phyloP scores from a whole-genome alignment of 2,797 vertebrate genomes.

The Sparus aurata region DNA sequence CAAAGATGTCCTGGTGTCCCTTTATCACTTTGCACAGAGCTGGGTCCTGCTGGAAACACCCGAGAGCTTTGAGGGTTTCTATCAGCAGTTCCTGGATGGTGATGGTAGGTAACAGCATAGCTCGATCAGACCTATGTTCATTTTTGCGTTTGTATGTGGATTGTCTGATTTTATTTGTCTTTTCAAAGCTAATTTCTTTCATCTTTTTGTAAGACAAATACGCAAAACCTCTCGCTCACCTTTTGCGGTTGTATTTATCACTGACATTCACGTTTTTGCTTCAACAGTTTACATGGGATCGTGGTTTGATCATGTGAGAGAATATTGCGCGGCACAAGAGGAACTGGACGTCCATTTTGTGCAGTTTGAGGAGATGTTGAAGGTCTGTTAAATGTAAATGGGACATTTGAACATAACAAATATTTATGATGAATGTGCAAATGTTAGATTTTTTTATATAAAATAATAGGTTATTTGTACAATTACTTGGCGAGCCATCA shows the following conservation, averaged over 20 bases:
- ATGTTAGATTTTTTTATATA: background rate
- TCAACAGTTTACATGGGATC: slow-evolving; percentile 15
- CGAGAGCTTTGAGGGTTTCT: slow-evolving; percentile 30
- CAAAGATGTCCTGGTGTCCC: slow-evolving; percentile 41
- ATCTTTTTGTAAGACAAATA: background rate
- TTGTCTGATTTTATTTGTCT: too few relatives aligned
- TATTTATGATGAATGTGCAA: background rate
- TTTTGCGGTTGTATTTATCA: background rate
- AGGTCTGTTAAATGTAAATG: background rate
- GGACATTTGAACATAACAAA: background rate
- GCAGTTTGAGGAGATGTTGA: slow-evolving; percentile 28
- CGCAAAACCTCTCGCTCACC: background rate
- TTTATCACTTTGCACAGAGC: slow-evolving; percentile 27
- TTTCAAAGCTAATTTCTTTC: too few relatives aligned
- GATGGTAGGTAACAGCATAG: slow-evolving; percentile 2
- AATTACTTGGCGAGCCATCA: too few relatives aligned
- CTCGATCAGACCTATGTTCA: too few relatives aligned
- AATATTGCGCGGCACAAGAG: background rate
- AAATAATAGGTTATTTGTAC: too few relatives aligned
- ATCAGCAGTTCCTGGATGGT: slow-evolving; percentile 39
- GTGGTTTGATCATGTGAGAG: slow-evolving; percentile 27
- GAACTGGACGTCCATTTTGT: slow-evolving; percentile 24
- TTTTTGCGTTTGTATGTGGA: too few relatives aligned
- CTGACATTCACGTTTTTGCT: background rate
- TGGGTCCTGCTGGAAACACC: slow-evolving; percentile 17